Percentiles rank a stretch among this genome's conserved stretches.
Evolutionary conservation across 2,113 vertebrate species (phyloP).

Genomic region (Phalacrocorax brasilianus): DNA sequence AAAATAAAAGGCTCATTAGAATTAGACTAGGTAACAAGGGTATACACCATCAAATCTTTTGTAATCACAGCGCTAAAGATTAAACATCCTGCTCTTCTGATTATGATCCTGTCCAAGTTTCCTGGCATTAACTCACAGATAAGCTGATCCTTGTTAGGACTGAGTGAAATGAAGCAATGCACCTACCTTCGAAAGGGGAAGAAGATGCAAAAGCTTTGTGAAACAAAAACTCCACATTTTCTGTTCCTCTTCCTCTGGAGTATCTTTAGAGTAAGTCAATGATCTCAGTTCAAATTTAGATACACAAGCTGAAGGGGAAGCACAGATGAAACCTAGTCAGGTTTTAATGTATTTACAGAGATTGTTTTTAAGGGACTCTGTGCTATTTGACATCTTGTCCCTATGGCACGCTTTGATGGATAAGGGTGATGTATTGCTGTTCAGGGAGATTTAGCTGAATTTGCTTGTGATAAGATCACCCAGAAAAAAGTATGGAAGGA

Average conservation of each 20-base stretch:
- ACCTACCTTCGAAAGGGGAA: not conserved
- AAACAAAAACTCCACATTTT: not conserved
- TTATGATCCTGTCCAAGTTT: constrained; percentile 18
- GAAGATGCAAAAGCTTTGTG: not conserved
- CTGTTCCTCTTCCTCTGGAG: not conserved
- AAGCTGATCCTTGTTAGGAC: not conserved
- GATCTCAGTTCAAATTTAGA: not conserved
- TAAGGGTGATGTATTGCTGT: not conserved
- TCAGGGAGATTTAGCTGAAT: not conserved
- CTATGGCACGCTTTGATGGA: not conserved
- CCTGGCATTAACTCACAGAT: constrained; percentile 1
- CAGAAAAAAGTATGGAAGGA: not conserved
- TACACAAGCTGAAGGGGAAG: not conserved
- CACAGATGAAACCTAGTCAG: not conserved
- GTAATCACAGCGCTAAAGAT: constrained; percentile 19
- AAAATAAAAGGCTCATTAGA: constrained; percentile 1
- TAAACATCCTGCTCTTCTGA: constrained; percentile 23
- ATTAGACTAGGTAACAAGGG: not conserved
- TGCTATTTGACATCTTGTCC: not conserved
- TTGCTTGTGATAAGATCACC: not conserved
- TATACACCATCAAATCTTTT: not conserved
- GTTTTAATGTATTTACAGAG: not conserved
- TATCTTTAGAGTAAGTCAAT: not conserved
- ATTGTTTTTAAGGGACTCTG: not conserved
- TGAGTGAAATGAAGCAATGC: not conserved